Base-by-base conservation (phyloP, 2,797 vertebrate species). In the Serranus cabrilla region DNA sequence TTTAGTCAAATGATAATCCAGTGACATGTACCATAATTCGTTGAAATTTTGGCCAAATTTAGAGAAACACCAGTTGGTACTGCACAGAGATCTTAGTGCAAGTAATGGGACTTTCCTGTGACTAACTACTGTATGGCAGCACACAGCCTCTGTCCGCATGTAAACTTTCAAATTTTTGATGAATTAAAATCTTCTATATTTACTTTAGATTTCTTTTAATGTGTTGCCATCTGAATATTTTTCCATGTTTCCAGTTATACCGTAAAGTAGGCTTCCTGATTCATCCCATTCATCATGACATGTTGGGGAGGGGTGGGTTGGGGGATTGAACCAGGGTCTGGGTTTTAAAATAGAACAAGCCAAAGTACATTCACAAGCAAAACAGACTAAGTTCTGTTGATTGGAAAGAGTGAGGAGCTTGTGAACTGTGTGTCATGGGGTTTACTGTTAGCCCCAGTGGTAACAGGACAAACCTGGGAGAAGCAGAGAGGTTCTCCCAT, bases 381-480 rank as follows among this genome's bases (percentile, higher is more conserved):
- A 91, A 96, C 95, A 95, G 95, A 95, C 91, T 71, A 67, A 84
- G 92, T 94, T 92, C 93, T 96, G 95, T 95, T 94, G 93, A 94
- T 94, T 91, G 90, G 91, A 90, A 93, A 95, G 94, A 95, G 94
- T 94, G 93, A 94, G 94, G 91, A 93, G 93, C 93, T 91, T 95
- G 95, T 95, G 93, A 93, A 93, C 89, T 85, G 89, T 86, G 91
- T 93, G 93, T 94, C 91, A 93, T 89, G 87, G 92, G 90, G 91
- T 93, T 94, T 91, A 90, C 91, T 91, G 88, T 92, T 91, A 87
- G 90, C 87, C 85, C 88, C 77, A 75, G 92, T 57, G 92, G 93
- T 94, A 78, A 80, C 86, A 69, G 88, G 87, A 92, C 91, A 91
- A 91, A 89, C 80, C 90, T 83, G 80, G 78, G 76, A 86, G 89